Base-by-base conservation (phyloP, 2,888 invertebrate species). In the Aspidapion aeneum region DNA sequence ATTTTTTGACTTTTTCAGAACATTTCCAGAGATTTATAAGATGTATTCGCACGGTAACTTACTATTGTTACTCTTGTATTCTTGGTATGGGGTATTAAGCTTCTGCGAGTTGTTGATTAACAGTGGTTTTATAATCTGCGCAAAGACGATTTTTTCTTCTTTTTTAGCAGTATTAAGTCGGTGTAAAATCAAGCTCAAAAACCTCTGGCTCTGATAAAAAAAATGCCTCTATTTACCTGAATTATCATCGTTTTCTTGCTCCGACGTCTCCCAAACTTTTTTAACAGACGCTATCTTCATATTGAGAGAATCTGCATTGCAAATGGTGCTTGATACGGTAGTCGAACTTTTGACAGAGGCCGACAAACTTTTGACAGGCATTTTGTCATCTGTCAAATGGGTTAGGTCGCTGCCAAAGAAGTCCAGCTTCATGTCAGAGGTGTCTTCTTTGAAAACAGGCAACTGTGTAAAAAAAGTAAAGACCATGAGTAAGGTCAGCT, bases 241-340 rank as follows among this genome's bases (percentile, higher is more conserved):
- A 12, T 3, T 35, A 21, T 73, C 73, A 54, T 72, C 73, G 18
- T 62, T 63, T 50, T 87, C 88, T 88, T 89, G 73, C 57, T 71
- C 68, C 78, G 85, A 68, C 0, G 73, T 72, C 74, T 93, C 93
- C 93, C 93, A 93, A 18, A 91, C 90, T 68, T 91, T 93, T 80
- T 96, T 96, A 55, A 96, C 96, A 68, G 94, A 93, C 49, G 94
- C 94, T 72, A 96, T 96, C 82, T 96, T 96, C 82, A 93, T 87
- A 82, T 94, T 94, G 70, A 96, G 86, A 17, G 77, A 77, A 80
- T 96, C 96, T 50, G 94, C 94, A 50, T 94, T 91, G 68, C 91
- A 87, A 71, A 91, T 91, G 61, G 89, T 85, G 56, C 87, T 86
- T 74, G 84, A 84, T 18, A 80, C 79, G 22, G 85, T 82, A 67